Evolutionary conservation across 2,888 invertebrate species (phyloP).

Genomic region (Sisyra nigra): DNA sequence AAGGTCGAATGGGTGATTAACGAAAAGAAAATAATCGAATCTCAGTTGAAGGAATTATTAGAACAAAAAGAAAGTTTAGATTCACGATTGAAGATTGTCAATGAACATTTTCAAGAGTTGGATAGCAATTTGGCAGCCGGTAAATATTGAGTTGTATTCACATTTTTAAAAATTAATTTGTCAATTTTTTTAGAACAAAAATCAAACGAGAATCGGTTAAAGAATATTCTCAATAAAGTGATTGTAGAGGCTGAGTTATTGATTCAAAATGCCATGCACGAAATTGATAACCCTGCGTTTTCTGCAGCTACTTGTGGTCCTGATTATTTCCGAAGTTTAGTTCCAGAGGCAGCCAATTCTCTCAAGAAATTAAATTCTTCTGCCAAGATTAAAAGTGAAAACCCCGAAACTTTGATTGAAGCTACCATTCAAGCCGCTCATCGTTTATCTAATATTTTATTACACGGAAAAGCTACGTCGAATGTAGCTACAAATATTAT

Average conservation of each 20-base stretch:
- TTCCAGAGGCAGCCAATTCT: conserved; percentile 26
- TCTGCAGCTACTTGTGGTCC: conserved; percentile 47
- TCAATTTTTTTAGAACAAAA: conserved; percentile 16
- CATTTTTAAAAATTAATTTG: not conserved
- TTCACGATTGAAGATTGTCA: conserved; percentile 35
- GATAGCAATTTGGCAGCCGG: conserved; percentile 27
- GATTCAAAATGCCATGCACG: conserved; percentile 26
- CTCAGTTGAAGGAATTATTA: conserved; percentile 45
- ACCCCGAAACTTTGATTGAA: conserved; percentile 23
- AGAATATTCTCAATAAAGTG: conserved; percentile 20
- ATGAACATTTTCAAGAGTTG: conserved; percentile 29
- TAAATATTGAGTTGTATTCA: conserved; percentile 16
- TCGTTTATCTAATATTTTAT: conserved; percentile 39
- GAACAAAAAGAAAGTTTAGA: conserved; percentile 52
- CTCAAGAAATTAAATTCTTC: conserved; percentile 21
- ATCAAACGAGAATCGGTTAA: conserved; percentile 17
- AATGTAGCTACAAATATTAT: conserved; percentile 56
- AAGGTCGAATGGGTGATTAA: conserved; percentile 44
- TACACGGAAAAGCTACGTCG: conserved; percentile 61
- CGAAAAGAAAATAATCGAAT: conserved; percentile 45
- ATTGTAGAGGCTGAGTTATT: conserved; percentile 23
- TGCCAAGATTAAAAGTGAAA: conserved; percentile 22
- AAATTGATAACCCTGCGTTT: conserved; percentile 51
- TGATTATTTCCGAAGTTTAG: conserved; percentile 35
- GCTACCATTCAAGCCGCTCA: conserved; percentile 36